Percentiles rank a stretch among this genome's conserved stretches.
These are phyloP conservation scores for Hippopotamus amphibius DNA, from an alignment of 2,113 vertebrate genomes.

Conservation along the genomic window DNA sequence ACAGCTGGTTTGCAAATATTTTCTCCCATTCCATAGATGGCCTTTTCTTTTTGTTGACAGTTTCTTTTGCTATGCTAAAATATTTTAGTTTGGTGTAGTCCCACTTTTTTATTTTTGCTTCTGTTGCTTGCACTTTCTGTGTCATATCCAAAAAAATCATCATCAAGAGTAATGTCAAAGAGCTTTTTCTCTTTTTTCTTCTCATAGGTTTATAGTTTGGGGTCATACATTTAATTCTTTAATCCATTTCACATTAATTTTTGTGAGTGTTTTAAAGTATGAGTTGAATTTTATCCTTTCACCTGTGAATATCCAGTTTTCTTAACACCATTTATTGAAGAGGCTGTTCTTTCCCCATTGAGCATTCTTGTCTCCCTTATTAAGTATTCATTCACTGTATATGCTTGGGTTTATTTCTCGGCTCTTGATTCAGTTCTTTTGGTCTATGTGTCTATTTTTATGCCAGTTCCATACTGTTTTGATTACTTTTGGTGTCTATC, in stretches of 20 bases:
- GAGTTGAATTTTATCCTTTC: background rate
- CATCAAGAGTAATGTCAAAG: background rate
- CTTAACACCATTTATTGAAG: background rate
- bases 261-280: background rate
- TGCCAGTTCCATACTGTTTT: background rate
- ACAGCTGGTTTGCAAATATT: background rate
- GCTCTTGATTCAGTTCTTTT: background rate
- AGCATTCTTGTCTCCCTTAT: background rate
- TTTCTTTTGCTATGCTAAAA: background rate
- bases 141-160: background rate
- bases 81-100: background rate
- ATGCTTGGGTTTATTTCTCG: background rate
- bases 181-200: background rate
- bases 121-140: background rate
- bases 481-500: background rate
- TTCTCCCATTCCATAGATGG: too few relatives aligned
- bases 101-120: background rate
- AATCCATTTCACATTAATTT: background rate
- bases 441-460: background rate
- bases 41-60: background rate
- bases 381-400: background rate
- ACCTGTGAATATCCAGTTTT: background rate
- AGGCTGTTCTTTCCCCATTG: background rate
- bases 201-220: background rate
- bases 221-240: background rate